These are phyloP conservation scores for Pocillopora grandis DNA, from an alignment of 92 coral and sea anemone genomes.

Conservation along the genomic window DNA sequence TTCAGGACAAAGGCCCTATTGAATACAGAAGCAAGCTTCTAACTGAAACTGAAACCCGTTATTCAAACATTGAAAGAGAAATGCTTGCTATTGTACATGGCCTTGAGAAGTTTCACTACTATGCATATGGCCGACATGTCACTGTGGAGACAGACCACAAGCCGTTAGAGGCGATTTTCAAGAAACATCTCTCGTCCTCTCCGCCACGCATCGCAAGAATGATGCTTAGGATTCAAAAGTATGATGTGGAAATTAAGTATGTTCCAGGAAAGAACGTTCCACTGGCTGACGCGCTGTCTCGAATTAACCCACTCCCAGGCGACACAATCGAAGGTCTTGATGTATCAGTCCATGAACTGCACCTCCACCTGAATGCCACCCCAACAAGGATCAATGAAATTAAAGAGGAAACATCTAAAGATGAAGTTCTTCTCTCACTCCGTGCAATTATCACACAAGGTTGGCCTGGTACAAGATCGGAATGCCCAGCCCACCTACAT, in stretches of 20 bases:
- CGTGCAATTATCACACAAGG: too few relatives aligned
- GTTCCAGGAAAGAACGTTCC: slow-evolving; percentile 68
- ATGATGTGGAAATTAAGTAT: slow-evolving; percentile 52
- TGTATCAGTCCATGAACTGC: slow-evolving; percentile 66
- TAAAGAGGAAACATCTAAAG: too few relatives aligned
- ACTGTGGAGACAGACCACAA: too few relatives aligned
- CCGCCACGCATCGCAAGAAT: slow-evolving; percentile 5
- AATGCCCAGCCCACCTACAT: too few relatives aligned
- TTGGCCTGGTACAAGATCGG: too few relatives aligned
- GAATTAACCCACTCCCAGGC: slow-evolving; percentile 59
- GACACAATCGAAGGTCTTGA: slow-evolving; percentile 67
- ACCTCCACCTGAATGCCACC: too few relatives aligned
- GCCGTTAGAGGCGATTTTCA: background rate
- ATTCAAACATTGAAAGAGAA: slow-evolving; percentile 60
- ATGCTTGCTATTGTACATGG: slow-evolving; percentile 68
- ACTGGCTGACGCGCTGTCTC: slow-evolving; percentile 62
- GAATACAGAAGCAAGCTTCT: too few relatives aligned
- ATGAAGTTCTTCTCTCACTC: too few relatives aligned
- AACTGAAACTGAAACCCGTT: background rate
- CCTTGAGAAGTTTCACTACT: slow-evolving; percentile 57
- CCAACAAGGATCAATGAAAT: too few relatives aligned
- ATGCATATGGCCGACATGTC: background rate
- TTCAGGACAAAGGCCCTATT: background rate
- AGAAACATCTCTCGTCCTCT: slow-evolving; percentile 19
- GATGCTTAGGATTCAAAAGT: slow-evolving; percentile 60